These are phyloP conservation scores for Macrobrachium rosenbergii DNA, from an alignment of 1,140 invertebrate genomes.

Conservation along the genomic window DNA sequence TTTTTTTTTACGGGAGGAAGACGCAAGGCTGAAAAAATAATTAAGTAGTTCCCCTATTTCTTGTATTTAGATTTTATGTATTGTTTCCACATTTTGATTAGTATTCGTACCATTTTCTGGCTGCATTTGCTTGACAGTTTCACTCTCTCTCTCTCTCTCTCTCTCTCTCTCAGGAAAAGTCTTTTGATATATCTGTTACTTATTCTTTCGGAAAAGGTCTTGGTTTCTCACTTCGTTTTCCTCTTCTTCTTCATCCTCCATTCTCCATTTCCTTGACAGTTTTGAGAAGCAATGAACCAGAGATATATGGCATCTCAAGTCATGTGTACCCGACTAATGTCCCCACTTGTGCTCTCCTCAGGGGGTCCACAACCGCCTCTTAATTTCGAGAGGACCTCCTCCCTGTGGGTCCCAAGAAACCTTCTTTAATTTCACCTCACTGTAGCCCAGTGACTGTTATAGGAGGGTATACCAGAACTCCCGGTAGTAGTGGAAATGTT, in stretches of 20 bases:
- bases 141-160: constrained; percentile 8
- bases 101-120: not conserved
- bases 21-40: no score
- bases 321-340: no score
- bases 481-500: no score
- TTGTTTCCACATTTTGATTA: not conserved
- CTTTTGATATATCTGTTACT: not conserved
- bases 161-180: not conserved
- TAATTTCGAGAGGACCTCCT: no score
- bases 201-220: not conserved
- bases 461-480: no score
- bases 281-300: constrained; percentile 35
- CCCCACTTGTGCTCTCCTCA: not conserved
- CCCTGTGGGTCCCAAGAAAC: no score
- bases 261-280: constrained; percentile 1
- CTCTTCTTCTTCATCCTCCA: not conserved
- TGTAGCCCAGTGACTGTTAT: no score
- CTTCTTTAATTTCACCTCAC: no score
- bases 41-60: not conserved
- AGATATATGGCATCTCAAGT: not conserved
- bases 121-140: not conserved
- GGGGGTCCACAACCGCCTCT: no score
- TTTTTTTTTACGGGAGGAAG: no score
- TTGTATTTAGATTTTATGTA: not conserved
- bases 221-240: not conserved